Base-by-base conservation (phyloP, 2,888 invertebrate species). In the Mactromeris polynyma region DNA sequence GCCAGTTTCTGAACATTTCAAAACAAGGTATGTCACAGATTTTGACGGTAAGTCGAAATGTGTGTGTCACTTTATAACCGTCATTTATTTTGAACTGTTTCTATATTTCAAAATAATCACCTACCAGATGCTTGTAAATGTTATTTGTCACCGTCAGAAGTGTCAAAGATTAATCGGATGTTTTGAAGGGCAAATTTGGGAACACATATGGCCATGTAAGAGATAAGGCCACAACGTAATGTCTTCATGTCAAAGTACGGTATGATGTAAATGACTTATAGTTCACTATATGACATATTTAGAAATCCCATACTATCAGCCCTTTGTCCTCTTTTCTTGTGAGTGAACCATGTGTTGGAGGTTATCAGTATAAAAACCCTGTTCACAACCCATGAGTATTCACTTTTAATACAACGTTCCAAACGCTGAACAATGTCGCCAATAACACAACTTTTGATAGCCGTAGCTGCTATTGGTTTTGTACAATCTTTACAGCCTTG, bases 401-500 rank as follows among this genome's bases (percentile, higher is more conserved):
- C 73, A 73, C 26, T 46, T 46, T 33, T 73, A 2, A 33, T 73
- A 36, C 36, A 33, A 33, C 31, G 7, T 73, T 17, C 36, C 33
- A 0, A 73, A 36, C 33, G 73, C 19, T 33, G 14, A 33, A 73
- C 33, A 73, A 73, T 73, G 73, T 73, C 73, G 14, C 33, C 26
- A 2, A 33, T 73, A 33, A 73, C 73, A 73, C 31, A 26, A 4
- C 4, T 73, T 0, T 73, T 73, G 36, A 36, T 73, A 36, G 14
- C 14, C 1, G 73, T 11, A 19, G 73, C 26, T 14, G 73, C 73
- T 17, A 33, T 73, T 33, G 73, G 73, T 73, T 73, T 73, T 36
- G 73, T 11, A 11, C 73, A 73, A 11, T 33, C 73, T 36, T 33
- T 73, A 46, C 73, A 83, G 19, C 83, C 83, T 42, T 83, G 83